Evolutionary conservation across 2,888 invertebrate genomes (phyloP).

Genomic region (Stenoptilia bipunctidactyla): DNA sequence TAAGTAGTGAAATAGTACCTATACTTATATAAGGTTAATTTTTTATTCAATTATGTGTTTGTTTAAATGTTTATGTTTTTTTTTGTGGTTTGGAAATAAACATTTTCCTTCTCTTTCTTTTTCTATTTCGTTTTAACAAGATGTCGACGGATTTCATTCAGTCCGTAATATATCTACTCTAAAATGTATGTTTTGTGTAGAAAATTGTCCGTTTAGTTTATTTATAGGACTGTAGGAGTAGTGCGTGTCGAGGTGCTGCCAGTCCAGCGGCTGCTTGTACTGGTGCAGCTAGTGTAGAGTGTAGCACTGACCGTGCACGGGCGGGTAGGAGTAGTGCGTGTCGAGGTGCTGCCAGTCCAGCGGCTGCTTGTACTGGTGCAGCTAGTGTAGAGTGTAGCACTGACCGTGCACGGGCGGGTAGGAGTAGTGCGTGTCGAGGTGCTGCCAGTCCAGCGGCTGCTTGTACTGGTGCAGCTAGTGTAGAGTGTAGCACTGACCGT

Average conservation of each 20-base stretch:
- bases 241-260: constrained; percentile 63
- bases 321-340: constrained; percentile 79
- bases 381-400: constrained; percentile 74
- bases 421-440: constrained; percentile 75
- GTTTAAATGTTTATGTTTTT: too few species aligned
- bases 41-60: too few species aligned
- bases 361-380: constrained; percentile 63
- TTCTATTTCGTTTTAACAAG: too few species aligned
- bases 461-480: constrained; percentile 66
- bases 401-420: constrained; percentile 84
- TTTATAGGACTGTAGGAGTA: constrained; percentile 85
- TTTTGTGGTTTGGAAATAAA: too few species aligned
- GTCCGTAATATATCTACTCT: too few species aligned
- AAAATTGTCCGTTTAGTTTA: too few species aligned
- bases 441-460: constrained; percentile 56
- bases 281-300: constrained; percentile 71
- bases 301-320: constrained; percentile 80
- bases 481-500: constrained; percentile 79
- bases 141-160: too few species aligned
- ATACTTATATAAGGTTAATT: too few species aligned
- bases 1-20: too few species aligned
- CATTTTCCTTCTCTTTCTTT: too few species aligned
- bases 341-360: constrained; percentile 60
- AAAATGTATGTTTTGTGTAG: too few species aligned
- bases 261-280: constrained; percentile 63